Percentiles rank a stretch among this genome's conserved stretches.
Evolutionary conservation across 2,113 vertebrate species (phyloP).

Genomic region (Columbina picui): DNA sequence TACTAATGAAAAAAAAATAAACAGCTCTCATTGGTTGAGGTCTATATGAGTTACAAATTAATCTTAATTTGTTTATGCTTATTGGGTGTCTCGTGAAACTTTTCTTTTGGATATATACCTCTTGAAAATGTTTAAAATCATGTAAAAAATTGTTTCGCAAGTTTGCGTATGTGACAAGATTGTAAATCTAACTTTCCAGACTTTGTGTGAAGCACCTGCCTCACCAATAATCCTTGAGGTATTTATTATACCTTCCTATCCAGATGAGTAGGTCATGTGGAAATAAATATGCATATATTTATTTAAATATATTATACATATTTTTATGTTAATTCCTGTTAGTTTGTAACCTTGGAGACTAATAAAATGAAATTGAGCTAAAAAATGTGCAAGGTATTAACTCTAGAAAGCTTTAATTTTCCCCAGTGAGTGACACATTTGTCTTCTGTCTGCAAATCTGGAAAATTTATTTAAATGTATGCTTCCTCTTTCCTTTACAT

Average conservation of each 20-base stretch:
- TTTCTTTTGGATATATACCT: background rate
- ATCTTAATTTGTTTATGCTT: background rate
- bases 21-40: background rate
- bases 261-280: background rate
- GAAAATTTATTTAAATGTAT: slow-evolving; percentile 68
- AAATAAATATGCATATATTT: slow-evolving; percentile 29
- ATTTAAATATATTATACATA: slow-evolving; percentile 7
- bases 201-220: background rate
- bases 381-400: background rate
- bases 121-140: background rate
- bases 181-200: background rate
- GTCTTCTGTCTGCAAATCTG: slow-evolving; percentile 52
- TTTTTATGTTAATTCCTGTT: slow-evolving; percentile 20
- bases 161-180: background rate
- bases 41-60: background rate
- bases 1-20: background rate
- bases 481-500: slow-evolving; percentile 19
- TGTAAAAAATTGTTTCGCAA: background rate
- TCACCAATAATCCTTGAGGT: background rate
- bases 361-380: slow-evolving; percentile 15
- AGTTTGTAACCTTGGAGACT: slow-evolving; percentile 9
- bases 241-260: background rate
- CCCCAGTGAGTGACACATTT: slow-evolving; percentile 40
- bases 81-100: background rate
- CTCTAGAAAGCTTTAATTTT: slow-evolving; percentile 48